A percentile compares a stretch with the other conserved stretches of the same genome.
Evolutionary conservation across 2,888 invertebrate genomes (phyloP).

Genomic region (Apamea crenata): DNA sequence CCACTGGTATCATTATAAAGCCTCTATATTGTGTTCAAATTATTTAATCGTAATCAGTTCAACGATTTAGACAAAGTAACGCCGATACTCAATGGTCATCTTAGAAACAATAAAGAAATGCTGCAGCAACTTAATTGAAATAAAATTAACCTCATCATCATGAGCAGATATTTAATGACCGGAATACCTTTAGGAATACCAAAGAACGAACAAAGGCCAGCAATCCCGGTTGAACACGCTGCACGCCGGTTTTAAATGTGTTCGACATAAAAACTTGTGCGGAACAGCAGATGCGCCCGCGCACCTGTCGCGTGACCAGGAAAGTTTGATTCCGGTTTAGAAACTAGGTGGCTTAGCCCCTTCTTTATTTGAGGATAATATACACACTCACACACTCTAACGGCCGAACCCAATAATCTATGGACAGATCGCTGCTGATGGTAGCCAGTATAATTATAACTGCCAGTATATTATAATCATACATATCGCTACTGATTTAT

Average conservation of each 20-base stretch:
- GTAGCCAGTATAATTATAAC: too few species aligned
- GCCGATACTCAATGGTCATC: neutral
- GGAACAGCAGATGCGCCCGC: slow-evolving; percentile 69
- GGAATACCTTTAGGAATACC: slow-evolving; percentile 15
- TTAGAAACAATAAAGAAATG: neutral
- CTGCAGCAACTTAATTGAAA: neutral
- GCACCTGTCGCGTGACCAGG: slow-evolving; percentile 72
- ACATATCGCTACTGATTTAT: too few species aligned
- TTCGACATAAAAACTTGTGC: slow-evolving; percentile 49
- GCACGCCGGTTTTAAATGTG: slow-evolving; percentile 19
- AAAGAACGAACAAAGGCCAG: slow-evolving; percentile 52
- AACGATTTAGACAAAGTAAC: neutral
- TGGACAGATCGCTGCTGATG: too few species aligned
- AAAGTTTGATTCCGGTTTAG: slow-evolving; percentile 56
- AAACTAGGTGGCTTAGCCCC: slow-evolving; percentile 16
- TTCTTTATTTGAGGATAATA: neutral
- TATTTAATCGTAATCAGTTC: too few species aligned
- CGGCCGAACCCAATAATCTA: too few species aligned
- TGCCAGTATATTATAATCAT: too few species aligned
- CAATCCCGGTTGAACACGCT: slow-evolving; percentile 28
- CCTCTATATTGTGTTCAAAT: too few species aligned
- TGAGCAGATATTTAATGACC: neutral
- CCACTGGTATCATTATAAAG: too few species aligned
- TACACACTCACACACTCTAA: neutral
- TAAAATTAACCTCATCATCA: neutral